Base-by-base conservation (phyloP, 2,797 vertebrate genomes). In the Etheostoma perlongum region DNA sequence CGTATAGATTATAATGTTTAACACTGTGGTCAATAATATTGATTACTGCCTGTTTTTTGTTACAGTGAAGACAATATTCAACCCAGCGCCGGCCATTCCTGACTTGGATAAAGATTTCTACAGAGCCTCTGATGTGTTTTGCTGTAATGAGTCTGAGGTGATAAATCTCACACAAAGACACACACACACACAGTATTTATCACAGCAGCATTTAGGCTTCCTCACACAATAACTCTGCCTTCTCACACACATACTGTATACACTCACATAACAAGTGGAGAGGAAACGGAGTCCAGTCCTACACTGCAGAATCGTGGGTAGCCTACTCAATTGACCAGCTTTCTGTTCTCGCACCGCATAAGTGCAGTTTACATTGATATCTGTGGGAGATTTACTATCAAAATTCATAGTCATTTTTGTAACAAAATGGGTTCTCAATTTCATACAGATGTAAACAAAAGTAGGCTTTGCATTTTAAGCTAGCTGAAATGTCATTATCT, bases 91-190 rank as follows among this genome's bases (percentile, higher is more conserved):
- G 12, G 98, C 97, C 71, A 74, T 95, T 55, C 85, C 95, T 72
- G 95, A 97, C 90, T 90, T 99, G 89, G 96, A 97, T 83, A 83
- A 94, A 23, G 94, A 87, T 71, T 99, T 99, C 95, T 99, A 97
- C 92, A 79, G 77, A 64, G 86, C 93, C 77, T 97, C 98, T 0
- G 96, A 98, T 81, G 92, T 99, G 91, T 97, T 99, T 93, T 99
- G 98, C 95, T 99, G 97, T 95, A 99, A 99, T 77, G 98, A 99
- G 92, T 96, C 95, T 58, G 98, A 99, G 97, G 98, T 99, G 94
- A 96, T 77, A 78, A 85, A 67, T 78, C 85, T 40, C 36, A 1
- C 36, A 1, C 36, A 33, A 5, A 33, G 1, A 33, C 6, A 33
- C 33, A 33, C 33, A 33, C 33, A 75, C 83, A n/a, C 76, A 52